These are phyloP conservation scores for Falcaria lacertinaria DNA, from an alignment of 2,888 invertebrate species.

Conservation along the genomic window DNA sequence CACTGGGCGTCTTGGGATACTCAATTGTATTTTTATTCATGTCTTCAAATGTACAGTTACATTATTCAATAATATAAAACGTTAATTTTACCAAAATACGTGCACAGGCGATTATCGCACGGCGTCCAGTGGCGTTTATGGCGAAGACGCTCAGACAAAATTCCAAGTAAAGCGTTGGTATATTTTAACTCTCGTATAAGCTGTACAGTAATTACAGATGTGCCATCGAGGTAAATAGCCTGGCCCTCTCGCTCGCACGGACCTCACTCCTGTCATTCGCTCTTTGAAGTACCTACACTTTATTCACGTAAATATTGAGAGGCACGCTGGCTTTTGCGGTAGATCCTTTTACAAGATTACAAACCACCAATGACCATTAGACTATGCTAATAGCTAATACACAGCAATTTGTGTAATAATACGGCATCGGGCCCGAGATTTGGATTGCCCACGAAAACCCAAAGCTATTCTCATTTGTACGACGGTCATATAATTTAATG, in stretches of 20 bases:
- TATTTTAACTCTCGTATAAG: constrained; percentile 63
- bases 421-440: constrained; percentile 16
- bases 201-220: constrained; percentile 71
- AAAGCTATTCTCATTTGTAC: constrained; percentile 3
- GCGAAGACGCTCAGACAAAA: constrained; percentile 33
- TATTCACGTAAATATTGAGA: constrained; percentile 47
- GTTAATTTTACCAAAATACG: background rate
- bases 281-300: constrained; percentile 54
- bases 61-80: background rate
- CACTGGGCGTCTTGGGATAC: no score
- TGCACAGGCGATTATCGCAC: constrained; percentile 47
- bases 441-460: constrained; percentile 17
- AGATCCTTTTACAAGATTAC: constrained; percentile 51
- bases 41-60: no score
- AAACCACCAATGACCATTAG: constrained; percentile 43
- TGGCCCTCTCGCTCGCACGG: constrained; percentile 42
- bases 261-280: constrained; percentile 61
- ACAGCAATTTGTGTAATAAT: constrained; percentile 47
- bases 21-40: no score
- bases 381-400: constrained; percentile 49
- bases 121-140: constrained; percentile 40
- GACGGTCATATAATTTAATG: constrained; percentile 33
- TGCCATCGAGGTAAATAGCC: constrained; percentile 69
- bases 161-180: constrained; percentile 56
- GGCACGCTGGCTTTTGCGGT: constrained; percentile 30